Percentiles rank a stretch among this genome's conserved stretches.
These are phyloP conservation scores for Pasiphila rectangulata DNA, from an alignment of 2,888 invertebrate species.

Conservation along the genomic window DNA sequence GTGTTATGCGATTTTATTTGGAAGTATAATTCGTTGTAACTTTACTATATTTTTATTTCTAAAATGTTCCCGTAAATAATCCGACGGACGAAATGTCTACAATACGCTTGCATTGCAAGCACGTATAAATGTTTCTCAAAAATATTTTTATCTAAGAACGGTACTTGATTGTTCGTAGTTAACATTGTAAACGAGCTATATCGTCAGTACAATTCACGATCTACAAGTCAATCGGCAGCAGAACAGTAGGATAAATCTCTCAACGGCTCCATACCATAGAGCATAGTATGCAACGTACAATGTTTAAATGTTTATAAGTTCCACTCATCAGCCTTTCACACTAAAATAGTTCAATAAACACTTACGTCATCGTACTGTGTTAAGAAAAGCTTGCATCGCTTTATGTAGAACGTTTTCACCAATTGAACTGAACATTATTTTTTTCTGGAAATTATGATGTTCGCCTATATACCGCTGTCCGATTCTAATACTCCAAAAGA, in stretches of 20 bases:
- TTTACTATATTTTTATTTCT: no score
- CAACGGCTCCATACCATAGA: conserved; percentile 50
- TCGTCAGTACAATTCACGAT: conserved; percentile 37
- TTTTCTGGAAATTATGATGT: conserved; percentile 42
- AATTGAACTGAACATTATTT: not conserved
- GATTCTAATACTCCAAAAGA: conserved; percentile 25
- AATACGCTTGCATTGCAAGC: no score
- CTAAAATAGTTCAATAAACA: conserved; percentile 62
- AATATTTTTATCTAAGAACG: conserved; percentile 15
- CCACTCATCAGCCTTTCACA: conserved; percentile 60
- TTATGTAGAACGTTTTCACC: not conserved
- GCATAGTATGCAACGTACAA: conserved; percentile 44
- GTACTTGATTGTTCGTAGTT: conserved; percentile 11
- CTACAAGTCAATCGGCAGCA: conserved; percentile 47
- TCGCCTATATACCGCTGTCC: conserved; percentile 51
- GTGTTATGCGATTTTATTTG: no score
- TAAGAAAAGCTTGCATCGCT: not conserved
- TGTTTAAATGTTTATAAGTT: conserved; percentile 67
- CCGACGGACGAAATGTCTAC: no score
- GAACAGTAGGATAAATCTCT: conserved; percentile 61
- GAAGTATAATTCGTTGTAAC: no score
- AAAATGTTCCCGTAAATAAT: no score
- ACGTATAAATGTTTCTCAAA: no score
- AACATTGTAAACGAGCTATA: conserved; percentile 21
- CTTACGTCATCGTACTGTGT: conserved; percentile 30